Conservation (phyloP, 2,797 vertebrate species). For the Chelidonichthys spinosus region DNA sequence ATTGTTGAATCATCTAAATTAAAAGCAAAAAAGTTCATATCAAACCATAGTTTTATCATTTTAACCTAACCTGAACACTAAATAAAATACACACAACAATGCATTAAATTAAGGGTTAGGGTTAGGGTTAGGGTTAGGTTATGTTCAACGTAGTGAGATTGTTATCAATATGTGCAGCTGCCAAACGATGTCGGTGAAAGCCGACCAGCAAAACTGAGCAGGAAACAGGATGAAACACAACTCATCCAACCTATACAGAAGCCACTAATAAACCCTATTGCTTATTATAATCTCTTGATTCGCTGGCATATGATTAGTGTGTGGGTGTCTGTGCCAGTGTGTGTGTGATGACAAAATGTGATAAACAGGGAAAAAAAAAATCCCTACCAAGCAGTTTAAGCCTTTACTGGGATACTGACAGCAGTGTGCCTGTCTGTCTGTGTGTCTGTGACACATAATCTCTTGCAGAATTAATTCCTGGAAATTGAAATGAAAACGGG, state of each 20-base stretch:
- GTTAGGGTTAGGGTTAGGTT: too few species aligned
- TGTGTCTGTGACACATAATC: conserved; percentile 59
- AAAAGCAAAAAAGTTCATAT: neutral
- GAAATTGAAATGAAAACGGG: conserved; percentile 77
- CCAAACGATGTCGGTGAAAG: conserved; percentile 48
- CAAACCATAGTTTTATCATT: neutral
- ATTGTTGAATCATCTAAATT: neutral
- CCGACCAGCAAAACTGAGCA: conserved; percentile 19
- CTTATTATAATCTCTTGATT: conserved; percentile 65
- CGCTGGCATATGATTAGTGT: conserved; percentile 51
- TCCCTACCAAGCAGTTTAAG: conserved; percentile 68
- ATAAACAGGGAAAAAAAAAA: conserved; percentile 59
- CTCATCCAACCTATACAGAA: conserved; percentile 42
- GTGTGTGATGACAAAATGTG: conserved; percentile 54
- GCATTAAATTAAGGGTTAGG: conserved; percentile 18
- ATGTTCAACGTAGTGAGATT: neutral
- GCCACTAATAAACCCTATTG: conserved; percentile 54
- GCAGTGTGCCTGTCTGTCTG: conserved; percentile 7
- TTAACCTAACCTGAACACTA: neutral
- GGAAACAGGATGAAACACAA: conserved; percentile 36
- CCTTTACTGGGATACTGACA: conserved; percentile 57
- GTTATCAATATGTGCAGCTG: conserved; percentile 11
- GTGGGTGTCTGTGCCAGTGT: conserved; percentile 20
- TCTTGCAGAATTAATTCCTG: conserved; percentile 77
- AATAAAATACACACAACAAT: conserved; percentile 20